phyloP scores from a whole-genome alignment of 2,888 invertebrate genomes.

The Apamea epomidion region DNA sequence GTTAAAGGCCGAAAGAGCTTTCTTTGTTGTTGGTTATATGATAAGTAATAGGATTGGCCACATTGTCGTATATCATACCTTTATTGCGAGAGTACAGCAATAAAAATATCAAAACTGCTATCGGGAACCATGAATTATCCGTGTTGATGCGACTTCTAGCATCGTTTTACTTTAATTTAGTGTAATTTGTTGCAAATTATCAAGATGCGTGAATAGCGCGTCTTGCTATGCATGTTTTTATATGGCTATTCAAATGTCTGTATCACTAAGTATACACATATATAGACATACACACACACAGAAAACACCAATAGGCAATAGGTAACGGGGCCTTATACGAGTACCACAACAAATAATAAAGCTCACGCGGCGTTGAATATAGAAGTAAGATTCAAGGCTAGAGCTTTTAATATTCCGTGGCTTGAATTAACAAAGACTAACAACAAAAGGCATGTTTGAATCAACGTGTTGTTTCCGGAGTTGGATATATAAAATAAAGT shows the following conservation, averaged over 20 bases:
- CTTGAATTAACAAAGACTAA: constrained; percentile 52
- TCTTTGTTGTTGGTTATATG: constrained; percentile 55
- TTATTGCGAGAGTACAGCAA: constrained; percentile 53
- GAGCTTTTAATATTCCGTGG: constrained; percentile 54
- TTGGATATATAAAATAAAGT: constrained; percentile 4
- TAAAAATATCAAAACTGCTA: constrained; percentile 54
- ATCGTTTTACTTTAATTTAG: constrained; percentile 39
- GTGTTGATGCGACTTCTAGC: constrained; percentile 44
- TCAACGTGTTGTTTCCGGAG: constrained; percentile 45
- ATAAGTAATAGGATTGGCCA: constrained; percentile 58
- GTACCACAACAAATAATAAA: constrained; percentile 46
- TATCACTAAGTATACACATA: constrained; percentile 17
- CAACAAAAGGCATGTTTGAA: constrained; percentile 52
- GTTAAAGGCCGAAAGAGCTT: constrained; percentile 53
- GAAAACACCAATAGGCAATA: constrained; percentile 17
- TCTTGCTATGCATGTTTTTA: constrained; percentile 5
- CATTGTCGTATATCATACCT: constrained; percentile 59
- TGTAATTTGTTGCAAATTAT: constrained; percentile 40
- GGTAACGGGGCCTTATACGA: constrained; percentile 40
- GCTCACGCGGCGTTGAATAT: constrained; percentile 38
- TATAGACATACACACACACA: neutral
- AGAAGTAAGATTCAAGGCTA: constrained; percentile 48
- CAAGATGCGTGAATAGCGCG: constrained; percentile 1
- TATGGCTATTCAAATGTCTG: constrained; percentile 7
- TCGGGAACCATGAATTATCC: constrained; percentile 52